Conservation (phyloP, 2,113 vertebrate genomes). For the Rostratula benghalensis region DNA sequence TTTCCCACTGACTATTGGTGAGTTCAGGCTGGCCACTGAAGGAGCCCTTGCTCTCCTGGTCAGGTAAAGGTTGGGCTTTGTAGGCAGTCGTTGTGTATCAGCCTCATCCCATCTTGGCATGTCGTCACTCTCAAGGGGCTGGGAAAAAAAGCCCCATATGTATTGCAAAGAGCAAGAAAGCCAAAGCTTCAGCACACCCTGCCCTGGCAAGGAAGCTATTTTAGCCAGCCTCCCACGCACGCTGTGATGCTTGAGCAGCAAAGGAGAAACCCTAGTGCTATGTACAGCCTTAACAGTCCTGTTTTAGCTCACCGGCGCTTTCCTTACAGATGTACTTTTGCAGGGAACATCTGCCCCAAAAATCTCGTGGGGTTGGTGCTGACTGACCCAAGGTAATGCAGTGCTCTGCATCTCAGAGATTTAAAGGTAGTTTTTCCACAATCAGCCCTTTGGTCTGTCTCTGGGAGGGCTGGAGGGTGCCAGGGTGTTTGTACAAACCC, state of each 20-base stretch:
- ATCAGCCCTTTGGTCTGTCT: fast-evolving
- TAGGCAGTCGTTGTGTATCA: background rate
- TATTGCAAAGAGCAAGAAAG: background rate
- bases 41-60: background rate
- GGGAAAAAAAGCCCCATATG: background rate
- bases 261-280: background rate
- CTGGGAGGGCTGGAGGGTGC: background rate
- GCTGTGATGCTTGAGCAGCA: background rate
- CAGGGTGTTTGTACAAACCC: background rate
- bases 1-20: background rate
- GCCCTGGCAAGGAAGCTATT: conserved; percentile 21
- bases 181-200: background rate
- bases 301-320: fast-evolving
- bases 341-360: background rate
- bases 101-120: background rate
- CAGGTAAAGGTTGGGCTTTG: background rate
- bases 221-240: conserved; percentile 30
- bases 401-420: background rate
- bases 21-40: background rate
- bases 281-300: background rate
- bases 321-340: background rate
- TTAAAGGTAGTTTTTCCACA: background rate
- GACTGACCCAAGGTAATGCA: background rate
- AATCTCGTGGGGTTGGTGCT: background rate
- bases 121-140: fast-evolving